Evolutionary conservation across 2,797 vertebrate species (phyloP).

Genomic region (Iguana delicatissima): DNA sequence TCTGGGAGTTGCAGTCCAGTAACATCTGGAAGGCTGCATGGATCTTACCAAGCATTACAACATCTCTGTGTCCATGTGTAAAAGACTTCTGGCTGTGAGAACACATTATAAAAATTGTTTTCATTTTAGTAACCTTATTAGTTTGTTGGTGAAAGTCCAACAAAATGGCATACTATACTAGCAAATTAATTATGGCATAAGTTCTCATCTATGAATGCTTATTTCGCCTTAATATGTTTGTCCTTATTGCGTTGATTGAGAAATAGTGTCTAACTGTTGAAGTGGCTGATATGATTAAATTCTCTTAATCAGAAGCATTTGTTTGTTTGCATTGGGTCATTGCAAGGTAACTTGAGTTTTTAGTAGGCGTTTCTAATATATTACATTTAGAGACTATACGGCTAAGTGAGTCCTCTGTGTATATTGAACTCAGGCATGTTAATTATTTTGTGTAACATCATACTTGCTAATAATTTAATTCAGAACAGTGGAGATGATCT

Average conservation of each 20-base stretch:
- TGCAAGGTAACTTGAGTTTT: neutral
- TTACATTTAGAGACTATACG: neutral
- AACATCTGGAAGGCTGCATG: too few relatives aligned
- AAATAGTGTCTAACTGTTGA: neutral
- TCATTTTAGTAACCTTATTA: neutral
- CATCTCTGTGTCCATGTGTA: neutral
- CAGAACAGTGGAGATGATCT: neutral
- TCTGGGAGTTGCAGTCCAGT: too few relatives aligned
- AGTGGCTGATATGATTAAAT: neutral
- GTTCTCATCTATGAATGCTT: neutral
- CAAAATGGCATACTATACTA: neutral
- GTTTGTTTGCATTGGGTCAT: neutral
- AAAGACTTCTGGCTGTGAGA: neutral
- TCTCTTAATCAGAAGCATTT: neutral
- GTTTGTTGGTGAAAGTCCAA: neutral
- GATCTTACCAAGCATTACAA: too few relatives aligned
- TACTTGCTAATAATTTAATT: neutral
- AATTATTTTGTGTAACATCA: neutral
- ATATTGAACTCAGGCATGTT: neutral
- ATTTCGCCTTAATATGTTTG: neutral
- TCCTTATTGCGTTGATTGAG: neutral
- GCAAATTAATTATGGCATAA: neutral
- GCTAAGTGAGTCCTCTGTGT: neutral
- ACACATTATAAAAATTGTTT: neutral
- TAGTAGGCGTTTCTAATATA: neutral